These are phyloP conservation scores for Montipora cactus DNA, from an alignment of 64 coral and sea anemone species.

Conservation along the genomic window DNA sequence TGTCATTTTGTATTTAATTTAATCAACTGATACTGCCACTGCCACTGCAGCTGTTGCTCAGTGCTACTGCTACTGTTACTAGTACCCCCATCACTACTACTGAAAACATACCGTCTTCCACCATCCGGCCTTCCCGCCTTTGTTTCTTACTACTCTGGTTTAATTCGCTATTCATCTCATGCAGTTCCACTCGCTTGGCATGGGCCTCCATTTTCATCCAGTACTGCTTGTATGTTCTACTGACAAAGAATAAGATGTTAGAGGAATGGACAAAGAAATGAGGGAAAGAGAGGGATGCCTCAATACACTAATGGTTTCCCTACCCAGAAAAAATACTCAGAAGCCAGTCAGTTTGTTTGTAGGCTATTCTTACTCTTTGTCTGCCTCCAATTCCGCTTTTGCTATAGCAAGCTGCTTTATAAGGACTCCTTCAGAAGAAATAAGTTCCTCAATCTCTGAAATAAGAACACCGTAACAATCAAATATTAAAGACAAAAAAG, in stretches of 20 bases:
- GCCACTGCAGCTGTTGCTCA: too few species aligned
- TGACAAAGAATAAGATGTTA: neutral
- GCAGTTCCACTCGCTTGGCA: slow-evolving; percentile 36
- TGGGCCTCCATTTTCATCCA: slow-evolving; percentile 66
- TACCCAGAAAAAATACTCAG: too few species aligned
- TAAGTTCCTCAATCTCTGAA: slow-evolving; percentile 10
- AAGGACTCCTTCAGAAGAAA: neutral
- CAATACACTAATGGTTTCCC: too few species aligned
- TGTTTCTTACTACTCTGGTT: slow-evolving; percentile 48
- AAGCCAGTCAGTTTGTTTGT: neutral
- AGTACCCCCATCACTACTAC: neutral
- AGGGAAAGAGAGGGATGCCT: too few species aligned
- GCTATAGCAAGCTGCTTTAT: neutral
- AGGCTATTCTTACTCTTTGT: slow-evolving; percentile 7
- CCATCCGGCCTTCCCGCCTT: slow-evolving; percentile 40
- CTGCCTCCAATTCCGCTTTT: neutral
- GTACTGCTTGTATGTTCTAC: slow-evolving; percentile 64
- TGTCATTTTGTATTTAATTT: too few species aligned
- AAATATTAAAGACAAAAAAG: neutral
- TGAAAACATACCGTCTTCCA: slow-evolving; percentile 61
- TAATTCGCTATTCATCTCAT: slow-evolving; percentile 42
- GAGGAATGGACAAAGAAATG: neutral
- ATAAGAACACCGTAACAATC: neutral
- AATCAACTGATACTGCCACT: too few species aligned
- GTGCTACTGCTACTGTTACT: too few species aligned